Conservation (phyloP, 1,140 invertebrate genomes). For the Antheraea pernyi region DNA sequence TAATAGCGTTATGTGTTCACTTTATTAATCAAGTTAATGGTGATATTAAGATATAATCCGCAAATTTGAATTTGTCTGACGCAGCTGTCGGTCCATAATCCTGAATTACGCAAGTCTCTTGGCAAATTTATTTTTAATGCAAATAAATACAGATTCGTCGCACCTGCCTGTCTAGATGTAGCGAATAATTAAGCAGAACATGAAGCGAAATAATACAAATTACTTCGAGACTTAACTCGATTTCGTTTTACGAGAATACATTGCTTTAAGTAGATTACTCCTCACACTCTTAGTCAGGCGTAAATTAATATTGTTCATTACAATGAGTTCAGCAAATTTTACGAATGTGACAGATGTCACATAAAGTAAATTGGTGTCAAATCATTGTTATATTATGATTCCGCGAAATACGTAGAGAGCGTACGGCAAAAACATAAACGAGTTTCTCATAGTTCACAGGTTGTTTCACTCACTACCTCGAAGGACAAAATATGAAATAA, state of each 20-base stretch:
- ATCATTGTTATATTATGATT: slow-evolving; percentile 6
- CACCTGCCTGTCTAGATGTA: slow-evolving; percentile 64
- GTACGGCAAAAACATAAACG: background rate
- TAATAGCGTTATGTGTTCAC: slow-evolving; percentile 12
- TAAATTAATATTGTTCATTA: slow-evolving; percentile 25
- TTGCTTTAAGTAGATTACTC: slow-evolving; percentile 41
- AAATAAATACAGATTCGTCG: slow-evolving; percentile 73
- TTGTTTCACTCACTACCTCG: slow-evolving; percentile 1
- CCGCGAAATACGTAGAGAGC: background rate
- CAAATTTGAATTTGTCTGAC: slow-evolving; percentile 55
- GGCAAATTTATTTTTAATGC: slow-evolving; percentile 71
- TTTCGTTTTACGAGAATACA: slow-evolving; percentile 44
- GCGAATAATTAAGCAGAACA: slow-evolving; percentile 62
- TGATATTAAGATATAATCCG: slow-evolving; percentile 50
- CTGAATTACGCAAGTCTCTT: slow-evolving; percentile 55
- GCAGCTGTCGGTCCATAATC: slow-evolving; percentile 62
- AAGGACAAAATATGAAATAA: slow-evolving; percentile 15
- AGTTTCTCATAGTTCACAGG: slow-evolving; percentile 12
- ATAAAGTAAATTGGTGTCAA: background rate
- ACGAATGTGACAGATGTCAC: background rate
- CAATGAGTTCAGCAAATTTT: slow-evolving; percentile 1
- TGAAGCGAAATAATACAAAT: slow-evolving; percentile 61
- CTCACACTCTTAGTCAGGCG: slow-evolving; percentile 31
- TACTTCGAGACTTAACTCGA: slow-evolving; percentile 50
- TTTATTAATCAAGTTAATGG: slow-evolving; percentile 45